phyloP scores from a whole-genome alignment of 1,140 invertebrate species.

The Micrasema minimum region DNA sequence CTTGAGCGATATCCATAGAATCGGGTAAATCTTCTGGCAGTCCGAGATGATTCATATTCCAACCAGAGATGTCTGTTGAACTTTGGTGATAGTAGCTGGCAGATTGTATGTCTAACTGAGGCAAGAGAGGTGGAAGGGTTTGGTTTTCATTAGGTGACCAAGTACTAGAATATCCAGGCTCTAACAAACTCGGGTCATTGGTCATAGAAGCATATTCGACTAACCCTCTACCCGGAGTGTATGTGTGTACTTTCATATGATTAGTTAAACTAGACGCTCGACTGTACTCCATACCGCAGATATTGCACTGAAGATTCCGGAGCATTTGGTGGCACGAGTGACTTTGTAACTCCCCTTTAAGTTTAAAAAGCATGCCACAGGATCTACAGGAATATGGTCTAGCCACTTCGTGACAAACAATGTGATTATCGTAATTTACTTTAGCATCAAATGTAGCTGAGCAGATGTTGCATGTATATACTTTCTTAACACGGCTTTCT shows the following conservation, averaged over 20 bases:
- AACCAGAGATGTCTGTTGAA: constrained; percentile 38
- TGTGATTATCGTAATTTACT: constrained; percentile 61
- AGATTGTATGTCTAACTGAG: constrained; percentile 40
- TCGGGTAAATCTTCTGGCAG: constrained; percentile 36
- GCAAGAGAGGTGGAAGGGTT: constrained; percentile 27
- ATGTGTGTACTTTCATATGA: constrained; percentile 66
- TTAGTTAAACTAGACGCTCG: constrained; percentile 66
- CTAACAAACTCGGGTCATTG: constrained; percentile 38
- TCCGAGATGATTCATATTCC: constrained; percentile 39
- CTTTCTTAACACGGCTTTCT: constrained; percentile 32
- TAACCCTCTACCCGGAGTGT: constrained; percentile 62
- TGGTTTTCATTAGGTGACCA: constrained; percentile 17
- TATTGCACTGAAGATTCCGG: constrained; percentile 55
- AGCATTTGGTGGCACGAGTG: constrained; percentile 34
- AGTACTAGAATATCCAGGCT: constrained; percentile 5
- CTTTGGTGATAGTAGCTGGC: constrained; percentile 53
- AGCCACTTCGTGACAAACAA: constrained; percentile 57
- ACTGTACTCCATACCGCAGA: constrained; percentile 64
- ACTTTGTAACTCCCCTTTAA: constrained; percentile 40
- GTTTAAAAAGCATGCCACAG: constrained; percentile 38
- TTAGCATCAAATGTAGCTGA: constrained; percentile 60
- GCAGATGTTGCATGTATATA: constrained; percentile 57
- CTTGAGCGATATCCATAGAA: constrained; percentile 43
- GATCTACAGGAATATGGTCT: constrained; percentile 42
- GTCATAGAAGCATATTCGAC: constrained; percentile 51